phyloP scores from a whole-genome alignment of 2,797 vertebrate genomes.

The Coracias cyanogaster region DNA sequence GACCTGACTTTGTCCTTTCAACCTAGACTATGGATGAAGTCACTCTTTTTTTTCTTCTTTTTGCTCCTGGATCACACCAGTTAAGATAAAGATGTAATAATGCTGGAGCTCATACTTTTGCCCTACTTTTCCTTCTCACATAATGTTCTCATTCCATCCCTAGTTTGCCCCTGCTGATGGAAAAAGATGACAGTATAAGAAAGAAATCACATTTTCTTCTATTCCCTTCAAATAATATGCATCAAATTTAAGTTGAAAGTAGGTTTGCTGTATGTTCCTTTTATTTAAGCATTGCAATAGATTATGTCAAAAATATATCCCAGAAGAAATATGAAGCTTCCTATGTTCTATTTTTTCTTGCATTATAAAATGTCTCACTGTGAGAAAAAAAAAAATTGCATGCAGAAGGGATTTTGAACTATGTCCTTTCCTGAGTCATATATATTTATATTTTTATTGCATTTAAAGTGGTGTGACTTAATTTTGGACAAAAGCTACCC shows the following conservation, averaged over 20 bases:
- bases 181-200: not conserved
- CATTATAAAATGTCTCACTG: not conserved
- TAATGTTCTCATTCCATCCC: not conserved
- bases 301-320: slow-evolving; percentile 4
- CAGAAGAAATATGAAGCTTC: not conserved
- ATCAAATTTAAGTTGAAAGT: not conserved
- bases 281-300: not conserved
- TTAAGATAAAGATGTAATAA: not conserved
- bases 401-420: not conserved
- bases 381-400: not conserved
- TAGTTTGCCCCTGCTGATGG: not conserved
- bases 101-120: not conserved
- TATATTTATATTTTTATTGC: not conserved
- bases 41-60: not conserved
- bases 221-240: not conserved
- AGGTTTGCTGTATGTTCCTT: not conserved
- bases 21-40: not conserved
- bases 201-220: not conserved
- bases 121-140: not conserved
- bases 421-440: not conserved
- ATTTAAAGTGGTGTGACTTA: not conserved
- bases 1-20: not conserved
- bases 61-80: not conserved
- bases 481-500: not conserved
- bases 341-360: not conserved